Conservation (phyloP, 53 echinoderm and acorn worm genomes). For the Mesocentrotus franciscanus region DNA sequence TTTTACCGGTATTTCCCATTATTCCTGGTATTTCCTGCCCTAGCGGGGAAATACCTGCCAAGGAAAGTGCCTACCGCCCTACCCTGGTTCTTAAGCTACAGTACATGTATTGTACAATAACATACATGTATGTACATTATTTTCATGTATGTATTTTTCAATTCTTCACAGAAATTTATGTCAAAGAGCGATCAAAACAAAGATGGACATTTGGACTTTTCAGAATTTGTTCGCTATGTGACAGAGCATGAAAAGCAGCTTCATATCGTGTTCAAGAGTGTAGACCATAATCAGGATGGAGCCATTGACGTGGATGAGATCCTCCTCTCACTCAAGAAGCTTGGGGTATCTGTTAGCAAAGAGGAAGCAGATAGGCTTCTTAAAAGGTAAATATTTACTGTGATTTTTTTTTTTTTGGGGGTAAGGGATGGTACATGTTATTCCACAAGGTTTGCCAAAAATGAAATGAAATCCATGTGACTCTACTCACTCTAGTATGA, state of each 20-base stretch:
- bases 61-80: too few species aligned
- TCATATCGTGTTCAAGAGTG: conserved; percentile 88
- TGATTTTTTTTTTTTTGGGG: background rate
- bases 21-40: too few species aligned
- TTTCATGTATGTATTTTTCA: background rate
- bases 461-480: too few species aligned
- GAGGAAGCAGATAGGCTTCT: conserved; percentile 93
- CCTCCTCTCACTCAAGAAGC: conserved; percentile 83
- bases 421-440: background rate
- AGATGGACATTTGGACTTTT: conserved; percentile 98
- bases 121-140: too few species aligned
- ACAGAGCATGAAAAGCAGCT: conserved; percentile 96
- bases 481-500: too few species aligned
- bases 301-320: conserved; percentile 92
- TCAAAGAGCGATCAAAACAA: conserved; percentile 91
- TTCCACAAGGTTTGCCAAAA: too few species aligned
- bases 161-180: conserved; percentile 88
- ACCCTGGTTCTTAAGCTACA: too few species aligned
- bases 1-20: too few species aligned
- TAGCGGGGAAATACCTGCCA: too few species aligned
- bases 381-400: conserved; percentile 80
- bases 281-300: conserved; percentile 95
- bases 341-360: conserved; percentile 89
- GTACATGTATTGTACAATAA: too few species aligned
- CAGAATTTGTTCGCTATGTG: conserved; percentile 96